Conservation (phyloP, 2,113 vertebrate species). For the Phaetusa simplex region DNA sequence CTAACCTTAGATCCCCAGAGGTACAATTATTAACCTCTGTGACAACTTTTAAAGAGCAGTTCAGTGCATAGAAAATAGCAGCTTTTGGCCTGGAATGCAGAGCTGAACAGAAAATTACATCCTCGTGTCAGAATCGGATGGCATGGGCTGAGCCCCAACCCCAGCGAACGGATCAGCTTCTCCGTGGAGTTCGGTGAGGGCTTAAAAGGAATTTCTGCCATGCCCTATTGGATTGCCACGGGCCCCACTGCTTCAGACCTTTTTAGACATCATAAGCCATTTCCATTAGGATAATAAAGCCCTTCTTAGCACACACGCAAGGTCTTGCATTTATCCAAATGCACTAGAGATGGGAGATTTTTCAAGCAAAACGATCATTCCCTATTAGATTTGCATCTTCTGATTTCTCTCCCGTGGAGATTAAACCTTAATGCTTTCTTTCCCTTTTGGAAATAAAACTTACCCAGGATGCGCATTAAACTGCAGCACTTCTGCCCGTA, state of each 20-base stretch:
- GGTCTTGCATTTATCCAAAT: neutral
- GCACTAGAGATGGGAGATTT: neutral
- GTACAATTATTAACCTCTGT: constrained; percentile 6
- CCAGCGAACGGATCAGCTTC: neutral
- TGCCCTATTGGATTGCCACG: neutral
- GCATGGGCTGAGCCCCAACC: neutral
- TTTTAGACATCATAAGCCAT: neutral
- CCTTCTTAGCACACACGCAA: neutral
- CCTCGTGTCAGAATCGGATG: rapidly evolving
- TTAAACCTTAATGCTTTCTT: neutral
- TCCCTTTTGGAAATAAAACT: neutral
- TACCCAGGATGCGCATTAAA: too few species aligned
- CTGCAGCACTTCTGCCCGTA: neutral
- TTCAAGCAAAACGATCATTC: rapidly evolving
- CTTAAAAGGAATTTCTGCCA: neutral
- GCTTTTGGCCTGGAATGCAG: neutral
- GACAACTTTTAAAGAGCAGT: constrained; percentile 3
- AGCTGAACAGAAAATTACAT: neutral
- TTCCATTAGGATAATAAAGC: neutral
- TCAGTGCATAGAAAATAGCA: neutral
- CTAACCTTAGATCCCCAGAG: constrained; percentile 4
- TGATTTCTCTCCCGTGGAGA: neutral
- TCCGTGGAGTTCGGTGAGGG: neutral
- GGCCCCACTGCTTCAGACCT: neutral
- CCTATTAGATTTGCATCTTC: neutral